phyloP scores from a whole-genome alignment of 2,797 vertebrate genomes.

The Sebastolobus alascanus region DNA sequence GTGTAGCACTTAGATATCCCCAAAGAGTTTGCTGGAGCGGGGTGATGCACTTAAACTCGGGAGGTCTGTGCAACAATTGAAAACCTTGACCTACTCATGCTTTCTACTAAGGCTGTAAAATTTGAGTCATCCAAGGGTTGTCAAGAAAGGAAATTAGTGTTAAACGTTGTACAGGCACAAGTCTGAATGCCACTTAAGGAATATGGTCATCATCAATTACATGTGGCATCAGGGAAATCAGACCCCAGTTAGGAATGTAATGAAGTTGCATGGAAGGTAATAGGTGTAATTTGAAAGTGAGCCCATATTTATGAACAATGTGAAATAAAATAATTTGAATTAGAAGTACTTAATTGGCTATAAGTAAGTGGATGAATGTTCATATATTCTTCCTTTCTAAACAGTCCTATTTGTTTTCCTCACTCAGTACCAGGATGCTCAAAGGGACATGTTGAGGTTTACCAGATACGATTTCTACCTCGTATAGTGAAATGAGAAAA shows the following conservation, averaged over 20 bases:
- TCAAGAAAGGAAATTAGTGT: conserved; percentile 33
- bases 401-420: neutral
- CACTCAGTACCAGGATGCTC: neutral
- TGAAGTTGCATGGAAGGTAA: conserved; percentile 2
- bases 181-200: conserved; percentile 50
- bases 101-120: conserved; percentile 15
- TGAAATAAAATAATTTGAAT: neutral
- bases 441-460: neutral
- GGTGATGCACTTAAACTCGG: conserved; percentile 37
- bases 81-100: conserved; percentile 63
- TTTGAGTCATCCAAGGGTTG: conserved; percentile 54
- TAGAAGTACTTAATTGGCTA: neutral
- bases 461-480: neutral
- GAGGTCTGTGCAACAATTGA: conserved; percentile 51
- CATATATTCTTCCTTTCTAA: neutral
- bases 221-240: conserved; percentile 62
- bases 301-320: neutral
- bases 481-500: conserved; percentile 22
- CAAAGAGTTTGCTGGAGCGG: conserved; percentile 35
- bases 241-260: conserved; percentile 19
- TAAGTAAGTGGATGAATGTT: neutral
- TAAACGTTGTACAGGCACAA: neutral
- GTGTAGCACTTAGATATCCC: conserved; percentile 64
- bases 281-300: conserved; percentile 2
- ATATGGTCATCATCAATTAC: conserved; percentile 57